Conservation (phyloP, 2,797 vertebrate genomes). For the Balearica regulorum region DNA sequence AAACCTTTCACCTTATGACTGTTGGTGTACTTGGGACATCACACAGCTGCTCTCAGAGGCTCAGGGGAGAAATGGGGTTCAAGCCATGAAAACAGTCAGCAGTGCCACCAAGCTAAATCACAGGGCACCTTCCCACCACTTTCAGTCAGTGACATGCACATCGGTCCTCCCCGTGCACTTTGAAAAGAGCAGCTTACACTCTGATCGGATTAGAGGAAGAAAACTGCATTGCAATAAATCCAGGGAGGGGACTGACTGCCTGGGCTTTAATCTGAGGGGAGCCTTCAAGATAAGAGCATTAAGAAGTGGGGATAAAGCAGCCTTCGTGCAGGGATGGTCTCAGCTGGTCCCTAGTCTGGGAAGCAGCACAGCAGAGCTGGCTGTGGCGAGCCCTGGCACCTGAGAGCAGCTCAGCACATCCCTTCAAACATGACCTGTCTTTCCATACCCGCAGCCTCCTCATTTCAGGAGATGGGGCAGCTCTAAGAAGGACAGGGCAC, state of each 20-base stretch:
- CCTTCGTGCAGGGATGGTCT: neutral
- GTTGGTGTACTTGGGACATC: neutral
- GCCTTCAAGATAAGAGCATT: conserved; percentile 42
- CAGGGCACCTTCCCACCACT: neutral
- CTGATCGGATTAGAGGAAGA: conserved; percentile 10
- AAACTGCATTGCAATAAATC: conserved; percentile 29
- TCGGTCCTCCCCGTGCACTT: neutral
- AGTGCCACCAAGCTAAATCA: neutral
- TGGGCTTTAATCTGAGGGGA: conserved; percentile 12
- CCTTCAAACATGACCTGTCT: neutral
- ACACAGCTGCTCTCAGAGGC: neutral
- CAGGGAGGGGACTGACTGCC: neutral
- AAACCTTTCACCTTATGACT: neutral
- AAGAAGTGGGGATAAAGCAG: neutral
- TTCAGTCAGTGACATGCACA: neutral
- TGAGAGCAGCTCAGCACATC: neutral
- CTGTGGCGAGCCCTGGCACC: neutral
- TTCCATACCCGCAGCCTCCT: neutral
- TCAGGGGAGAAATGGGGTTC: neutral
- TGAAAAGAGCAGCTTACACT: conserved; percentile 42
- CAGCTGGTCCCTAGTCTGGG: neutral
- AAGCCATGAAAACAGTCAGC: neutral
- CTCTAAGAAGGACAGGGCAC: neutral
- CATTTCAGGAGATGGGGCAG: neutral
- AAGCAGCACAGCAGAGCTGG: neutral